Percentiles rank a stretch among this genome's conserved stretches.
Evolutionary conservation across 2,888 invertebrate genomes (phyloP).

Genomic region (Schrankia costaestrigalis): DNA sequence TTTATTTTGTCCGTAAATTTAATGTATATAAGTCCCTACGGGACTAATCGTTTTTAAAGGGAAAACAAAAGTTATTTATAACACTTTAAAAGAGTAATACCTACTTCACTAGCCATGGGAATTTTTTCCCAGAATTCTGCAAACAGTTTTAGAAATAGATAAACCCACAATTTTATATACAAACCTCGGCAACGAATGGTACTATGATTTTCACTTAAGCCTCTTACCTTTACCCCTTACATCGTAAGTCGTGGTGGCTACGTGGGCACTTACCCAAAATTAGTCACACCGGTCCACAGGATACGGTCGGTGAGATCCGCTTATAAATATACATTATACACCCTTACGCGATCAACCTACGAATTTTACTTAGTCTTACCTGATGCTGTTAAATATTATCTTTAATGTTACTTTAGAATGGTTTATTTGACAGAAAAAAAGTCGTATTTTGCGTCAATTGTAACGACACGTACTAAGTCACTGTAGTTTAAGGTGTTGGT

Average conservation of each 20-base stretch:
- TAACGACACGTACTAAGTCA: too few species aligned
- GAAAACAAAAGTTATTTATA: too few species aligned
- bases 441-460: constrained; percentile 32
- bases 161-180: constrained; percentile 26
- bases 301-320: constrained; percentile 31
- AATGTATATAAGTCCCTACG: too few species aligned
- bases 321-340: constrained; percentile 39
- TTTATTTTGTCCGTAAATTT: too few species aligned
- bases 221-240: constrained; percentile 44
- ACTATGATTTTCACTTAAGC: constrained; percentile 52
- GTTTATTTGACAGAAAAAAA: constrained; percentile 13
- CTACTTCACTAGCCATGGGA: too few species aligned
- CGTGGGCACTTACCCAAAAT: constrained; percentile 56
- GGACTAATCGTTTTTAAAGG: too few species aligned
- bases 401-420: constrained; percentile 2
- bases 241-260: constrained; percentile 40
- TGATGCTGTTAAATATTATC: constrained; percentile 11
- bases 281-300: constrained; percentile 44
- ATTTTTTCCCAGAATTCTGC: too few species aligned
- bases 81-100: too few species aligned
- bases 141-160: constrained; percentile 15
- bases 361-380: constrained; percentile 23
- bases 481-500: too few species aligned
- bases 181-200: constrained; percentile 41
- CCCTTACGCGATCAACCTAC: constrained; percentile 24